Conservation (phyloP, 2,113 vertebrate genomes). For the Corythaeola cristata region DNA sequence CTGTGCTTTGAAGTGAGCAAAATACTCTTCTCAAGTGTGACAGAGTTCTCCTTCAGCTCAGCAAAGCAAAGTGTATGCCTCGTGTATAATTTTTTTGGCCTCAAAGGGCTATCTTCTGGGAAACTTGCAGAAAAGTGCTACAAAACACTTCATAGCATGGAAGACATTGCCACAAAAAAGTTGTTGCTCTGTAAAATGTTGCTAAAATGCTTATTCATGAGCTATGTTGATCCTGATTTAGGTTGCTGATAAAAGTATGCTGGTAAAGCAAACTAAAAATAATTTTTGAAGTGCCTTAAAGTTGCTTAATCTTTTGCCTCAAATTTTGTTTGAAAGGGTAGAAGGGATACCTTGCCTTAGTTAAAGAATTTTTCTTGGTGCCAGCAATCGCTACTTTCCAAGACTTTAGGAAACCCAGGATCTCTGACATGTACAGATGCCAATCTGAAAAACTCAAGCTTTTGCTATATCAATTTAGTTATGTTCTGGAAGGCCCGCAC, state of each 20-base stretch:
- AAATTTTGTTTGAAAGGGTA: conserved; percentile 46
- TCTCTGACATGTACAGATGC: conserved; percentile 32
- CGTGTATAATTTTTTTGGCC: not conserved
- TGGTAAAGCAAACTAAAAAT: conserved; percentile 36
- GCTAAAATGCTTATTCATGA: not conserved
- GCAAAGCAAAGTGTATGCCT: not conserved
- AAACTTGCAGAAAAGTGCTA: conserved; percentile 17
- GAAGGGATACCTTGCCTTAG: conserved; percentile 63
- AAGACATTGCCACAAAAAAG: not conserved
- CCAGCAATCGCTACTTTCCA: conserved; percentile 59
- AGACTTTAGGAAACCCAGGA: conserved; percentile 62
- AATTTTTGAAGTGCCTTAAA: conserved; percentile 81
- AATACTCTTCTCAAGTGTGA: not conserved
- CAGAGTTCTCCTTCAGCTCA: not conserved
- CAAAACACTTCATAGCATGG: conserved; percentile 12
- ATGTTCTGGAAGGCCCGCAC: not conserved
- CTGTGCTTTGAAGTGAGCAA: conserved; percentile 12
- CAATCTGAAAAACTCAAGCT: conserved; percentile 38
- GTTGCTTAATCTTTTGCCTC: conserved; percentile 73
- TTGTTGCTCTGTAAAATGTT: conserved; percentile 31
- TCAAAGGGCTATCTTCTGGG: conserved; percentile 33
- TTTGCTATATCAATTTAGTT: not conserved
- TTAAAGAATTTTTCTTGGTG: conserved; percentile 60
- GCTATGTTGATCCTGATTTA: conserved; percentile 25
- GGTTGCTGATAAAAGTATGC: conserved; percentile 14